These are phyloP conservation scores for Agrotis segetum DNA, from an alignment of 2,888 invertebrate species.

Conservation along the genomic window DNA sequence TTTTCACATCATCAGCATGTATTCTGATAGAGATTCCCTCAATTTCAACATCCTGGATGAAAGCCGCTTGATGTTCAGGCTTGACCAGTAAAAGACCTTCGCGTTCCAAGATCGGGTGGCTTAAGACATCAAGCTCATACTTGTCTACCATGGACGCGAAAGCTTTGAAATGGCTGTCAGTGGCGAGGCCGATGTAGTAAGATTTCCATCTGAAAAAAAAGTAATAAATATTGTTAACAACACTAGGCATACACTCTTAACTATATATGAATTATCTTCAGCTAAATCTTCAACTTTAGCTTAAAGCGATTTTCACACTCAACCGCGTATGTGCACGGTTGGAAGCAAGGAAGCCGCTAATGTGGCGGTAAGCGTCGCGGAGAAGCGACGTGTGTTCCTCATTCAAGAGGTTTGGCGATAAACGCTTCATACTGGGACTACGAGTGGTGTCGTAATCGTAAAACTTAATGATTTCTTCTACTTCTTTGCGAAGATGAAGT, in stretches of 20 bases:
- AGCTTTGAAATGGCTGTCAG: constrained; percentile 70
- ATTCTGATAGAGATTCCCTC: constrained; percentile 81
- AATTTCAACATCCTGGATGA: constrained; percentile 75
- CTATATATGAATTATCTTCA: neutral
- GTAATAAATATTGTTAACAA: neutral
- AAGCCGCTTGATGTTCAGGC: constrained; percentile 75
- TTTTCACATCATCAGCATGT: constrained; percentile 85
- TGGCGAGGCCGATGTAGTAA: constrained; percentile 77
- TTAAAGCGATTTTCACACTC: too few species aligned
- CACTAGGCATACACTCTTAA: neutral
- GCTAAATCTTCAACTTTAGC: too few species aligned
- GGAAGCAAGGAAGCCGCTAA: too few species aligned
- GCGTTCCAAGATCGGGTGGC: constrained; percentile 72
- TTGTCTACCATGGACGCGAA: constrained; percentile 68
- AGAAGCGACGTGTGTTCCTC: too few species aligned
- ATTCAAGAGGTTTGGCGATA: too few species aligned
- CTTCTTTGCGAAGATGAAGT: too few species aligned
- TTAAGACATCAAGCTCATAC: constrained; percentile 74
- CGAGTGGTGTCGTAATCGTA: too few species aligned
- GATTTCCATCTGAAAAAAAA: constrained; percentile 75
- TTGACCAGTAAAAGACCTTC: constrained; percentile 84
- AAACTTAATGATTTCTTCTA: too few species aligned
- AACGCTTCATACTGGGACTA: too few species aligned
- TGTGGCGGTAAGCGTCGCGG: too few species aligned
- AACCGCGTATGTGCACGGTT: too few species aligned